Evolutionary conservation across 2,113 vertebrate genomes (phyloP).

Genomic region (Sapayoa aenigma): DNA sequence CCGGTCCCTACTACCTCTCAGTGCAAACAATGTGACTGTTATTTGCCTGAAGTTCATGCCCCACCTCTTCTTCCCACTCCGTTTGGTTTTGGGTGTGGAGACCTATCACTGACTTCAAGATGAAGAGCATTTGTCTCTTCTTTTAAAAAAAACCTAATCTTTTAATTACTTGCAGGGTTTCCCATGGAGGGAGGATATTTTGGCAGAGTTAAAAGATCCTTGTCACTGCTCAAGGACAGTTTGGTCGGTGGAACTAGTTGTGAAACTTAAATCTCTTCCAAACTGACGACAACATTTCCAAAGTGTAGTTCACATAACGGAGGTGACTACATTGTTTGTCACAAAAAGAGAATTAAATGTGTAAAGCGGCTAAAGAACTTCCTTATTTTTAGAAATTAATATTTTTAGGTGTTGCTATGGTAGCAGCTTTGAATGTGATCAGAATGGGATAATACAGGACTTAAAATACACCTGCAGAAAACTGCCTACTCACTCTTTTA

Average conservation of each 20-base stretch:
- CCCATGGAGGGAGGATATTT: not conserved
- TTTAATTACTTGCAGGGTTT: not conserved
- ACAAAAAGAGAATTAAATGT: not conserved
- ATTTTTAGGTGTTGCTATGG: slow-evolving; percentile 55
- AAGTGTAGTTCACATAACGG: not conserved
- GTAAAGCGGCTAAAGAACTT: not conserved
- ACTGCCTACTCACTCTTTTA: not conserved
- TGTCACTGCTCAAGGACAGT: not conserved
- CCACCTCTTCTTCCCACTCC: not conserved
- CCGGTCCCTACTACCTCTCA: not conserved
- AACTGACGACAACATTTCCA: not conserved
- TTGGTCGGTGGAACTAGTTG: not conserved
- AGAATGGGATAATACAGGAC: not conserved
- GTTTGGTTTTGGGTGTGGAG: not conserved
- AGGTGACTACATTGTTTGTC: not conserved
- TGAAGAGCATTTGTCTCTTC: not conserved
- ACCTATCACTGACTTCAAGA: not conserved
- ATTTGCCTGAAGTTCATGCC: not conserved
- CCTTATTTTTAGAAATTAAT: slow-evolving; percentile 43
- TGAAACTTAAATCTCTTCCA: not conserved
- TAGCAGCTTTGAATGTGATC: slow-evolving; percentile 13
- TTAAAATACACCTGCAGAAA: not conserved
- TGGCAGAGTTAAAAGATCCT: not conserved
- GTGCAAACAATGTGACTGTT: not conserved
- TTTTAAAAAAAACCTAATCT: not conserved